Percentiles rank a stretch among this genome's conserved stretches.
Conservation (phyloP, 2,113 vertebrate genomes). For the Pygathrix nemaeus region DNA sequence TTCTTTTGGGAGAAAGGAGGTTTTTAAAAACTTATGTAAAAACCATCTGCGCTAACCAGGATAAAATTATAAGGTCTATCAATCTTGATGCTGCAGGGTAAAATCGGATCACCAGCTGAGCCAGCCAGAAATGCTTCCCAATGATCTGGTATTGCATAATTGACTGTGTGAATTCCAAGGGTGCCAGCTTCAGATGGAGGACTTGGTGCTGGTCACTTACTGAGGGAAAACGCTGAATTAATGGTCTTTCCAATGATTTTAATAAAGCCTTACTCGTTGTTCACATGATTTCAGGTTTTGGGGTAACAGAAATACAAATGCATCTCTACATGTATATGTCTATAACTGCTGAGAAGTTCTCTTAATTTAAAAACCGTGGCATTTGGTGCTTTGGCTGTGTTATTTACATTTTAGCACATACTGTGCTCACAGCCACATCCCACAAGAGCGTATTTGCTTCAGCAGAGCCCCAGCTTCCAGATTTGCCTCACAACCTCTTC, state of each 20-base stretch:
- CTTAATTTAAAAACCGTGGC: background rate
- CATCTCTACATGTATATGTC: background rate
- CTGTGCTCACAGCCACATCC: constrained; percentile 55
- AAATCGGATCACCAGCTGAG: constrained; percentile 73
- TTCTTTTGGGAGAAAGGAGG: background rate
- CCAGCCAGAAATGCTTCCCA: constrained; percentile 74
- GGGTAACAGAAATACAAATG: constrained; percentile 21
- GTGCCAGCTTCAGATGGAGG: constrained; percentile 52
- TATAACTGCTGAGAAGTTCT: constrained; percentile 36
- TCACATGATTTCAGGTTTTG: constrained; percentile 24
- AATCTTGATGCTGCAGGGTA: constrained; percentile 73
- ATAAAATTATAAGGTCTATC: constrained; percentile 78
- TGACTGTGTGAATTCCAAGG: constrained; percentile 57
- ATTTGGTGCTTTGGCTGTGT: constrained; percentile 62
- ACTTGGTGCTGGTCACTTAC: constrained; percentile 57
- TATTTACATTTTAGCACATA: constrained; percentile 64
- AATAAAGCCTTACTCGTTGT: constrained; percentile 40
- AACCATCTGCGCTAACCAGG: constrained; percentile 65
- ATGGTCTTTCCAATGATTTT: constrained; percentile 15
- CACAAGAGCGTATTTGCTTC: constrained; percentile 29
- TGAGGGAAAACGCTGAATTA: background rate
- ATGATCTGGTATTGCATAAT: constrained; percentile 72
- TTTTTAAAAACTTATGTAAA: constrained; percentile 51
- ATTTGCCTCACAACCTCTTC: constrained; percentile 22
- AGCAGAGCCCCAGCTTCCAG: constrained; percentile 42